phyloP scores from a whole-genome alignment of 2,888 invertebrate genomes.

The Acanthosepion pharaonis region DNA sequence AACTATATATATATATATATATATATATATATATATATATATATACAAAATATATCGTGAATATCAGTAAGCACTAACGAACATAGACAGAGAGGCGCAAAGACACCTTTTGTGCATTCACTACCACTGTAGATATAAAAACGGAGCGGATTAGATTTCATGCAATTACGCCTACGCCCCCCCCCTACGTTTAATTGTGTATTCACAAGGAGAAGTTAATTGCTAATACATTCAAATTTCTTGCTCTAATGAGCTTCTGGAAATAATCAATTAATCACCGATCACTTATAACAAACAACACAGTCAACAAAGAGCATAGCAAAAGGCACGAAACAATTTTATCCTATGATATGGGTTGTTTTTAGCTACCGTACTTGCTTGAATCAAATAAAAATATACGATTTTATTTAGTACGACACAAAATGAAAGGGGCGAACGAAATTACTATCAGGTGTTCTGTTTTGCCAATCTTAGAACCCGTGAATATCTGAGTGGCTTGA shows the following conservation, averaged over 20 bases:
- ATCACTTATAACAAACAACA: neutral
- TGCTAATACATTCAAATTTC: neutral
- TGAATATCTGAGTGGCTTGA: too few species aligned
- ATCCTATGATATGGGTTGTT: neutral
- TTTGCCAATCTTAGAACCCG: too few species aligned
- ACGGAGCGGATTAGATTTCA: neutral
- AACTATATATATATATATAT: neutral
- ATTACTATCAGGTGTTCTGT: too few species aligned
- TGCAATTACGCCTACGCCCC: neutral
- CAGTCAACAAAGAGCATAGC: neutral
- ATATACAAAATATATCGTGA: neutral
- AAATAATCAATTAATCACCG: neutral
- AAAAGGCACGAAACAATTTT: neutral
- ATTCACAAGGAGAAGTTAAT: conserved; percentile 8
- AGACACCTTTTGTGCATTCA: too few species aligned
- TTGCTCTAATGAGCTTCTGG: neutral
- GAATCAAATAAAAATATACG: too few species aligned
- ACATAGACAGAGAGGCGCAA: neutral
- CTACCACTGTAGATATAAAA: neutral
- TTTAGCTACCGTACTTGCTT: too few species aligned
- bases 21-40: neutral
- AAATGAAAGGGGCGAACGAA: too few species aligned
- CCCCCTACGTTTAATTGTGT: neutral
- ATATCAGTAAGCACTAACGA: neutral
- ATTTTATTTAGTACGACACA: too few species aligned